Percentiles rank a stretch among this genome's conserved stretches.
phyloP scores from a whole-genome alignment of 92 coral and sea anemone genomes.

The Actinostola sp. region DNA sequence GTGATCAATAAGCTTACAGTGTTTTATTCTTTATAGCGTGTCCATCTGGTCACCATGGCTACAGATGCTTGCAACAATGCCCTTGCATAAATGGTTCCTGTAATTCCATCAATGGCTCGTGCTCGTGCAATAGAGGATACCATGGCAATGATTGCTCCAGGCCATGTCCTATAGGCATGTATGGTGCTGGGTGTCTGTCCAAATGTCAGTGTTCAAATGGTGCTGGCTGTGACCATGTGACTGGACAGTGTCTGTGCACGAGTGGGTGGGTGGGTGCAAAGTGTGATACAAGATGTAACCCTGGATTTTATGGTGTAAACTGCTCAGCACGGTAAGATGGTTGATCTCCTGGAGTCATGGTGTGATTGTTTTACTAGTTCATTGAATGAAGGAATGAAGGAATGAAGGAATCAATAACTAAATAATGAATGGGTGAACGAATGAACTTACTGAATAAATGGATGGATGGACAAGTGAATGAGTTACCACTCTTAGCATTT shows the following conservation, averaged over 20 bases:
- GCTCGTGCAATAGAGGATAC: slow-evolving; percentile 77
- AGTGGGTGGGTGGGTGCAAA: slow-evolving; percentile 80
- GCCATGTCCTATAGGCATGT: slow-evolving; percentile 59
- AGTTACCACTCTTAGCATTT: no score
- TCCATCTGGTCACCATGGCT: slow-evolving; percentile 71
- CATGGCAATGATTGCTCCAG: slow-evolving; percentile 72
- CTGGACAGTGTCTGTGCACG: slow-evolving; percentile 75
- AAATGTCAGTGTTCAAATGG: slow-evolving; percentile 67
- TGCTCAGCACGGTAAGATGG: slow-evolving; percentile 62
- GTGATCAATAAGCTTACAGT: no score
- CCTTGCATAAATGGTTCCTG: slow-evolving; percentile 65
- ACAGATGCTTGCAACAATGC: slow-evolving; percentile 58
- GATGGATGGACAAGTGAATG: no score
- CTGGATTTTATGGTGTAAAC: slow-evolving; percentile 59
- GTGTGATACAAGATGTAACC: slow-evolving; percentile 54
- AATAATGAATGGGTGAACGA: no score
- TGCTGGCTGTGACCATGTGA: slow-evolving; percentile 59
- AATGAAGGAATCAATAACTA: no score
- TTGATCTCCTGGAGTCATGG: background rate
- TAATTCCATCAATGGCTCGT: slow-evolving; percentile 63
- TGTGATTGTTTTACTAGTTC: background rate
- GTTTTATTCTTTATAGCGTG: slow-evolving; percentile 50
- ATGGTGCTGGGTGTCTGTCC: slow-evolving; percentile 66
- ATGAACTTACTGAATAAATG: no score
- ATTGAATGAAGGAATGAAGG: no score